Evolutionary conservation across 1,140 invertebrate species (phyloP), one percentile per base, ranked within the genome.

Genomic region (Tetramorium simillimum): DNA sequence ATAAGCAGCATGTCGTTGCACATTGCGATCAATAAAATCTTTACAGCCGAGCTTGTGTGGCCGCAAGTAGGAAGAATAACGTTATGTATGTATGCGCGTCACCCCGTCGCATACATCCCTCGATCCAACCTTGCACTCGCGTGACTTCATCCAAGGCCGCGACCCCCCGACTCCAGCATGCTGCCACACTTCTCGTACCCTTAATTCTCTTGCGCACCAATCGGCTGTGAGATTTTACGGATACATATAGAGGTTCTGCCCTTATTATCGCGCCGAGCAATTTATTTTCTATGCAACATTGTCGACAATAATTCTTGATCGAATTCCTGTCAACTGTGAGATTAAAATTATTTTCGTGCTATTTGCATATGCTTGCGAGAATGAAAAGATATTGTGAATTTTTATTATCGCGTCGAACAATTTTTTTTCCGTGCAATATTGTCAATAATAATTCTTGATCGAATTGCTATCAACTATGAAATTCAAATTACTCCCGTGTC

Each of bases 1-100:
- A 65, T 49, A 24, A 28, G 24, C 67, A 24, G 76, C 37, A 14
- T 75, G 84, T 67, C 84, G 51, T 62, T 46, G 33, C 58, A 88
- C 43, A 78, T 53, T 40, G 28, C 69, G 85, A 89, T 89, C 88
- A 84, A 89, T 89, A 89, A 84, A 89, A 72, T 81, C 63, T 86
- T 76, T 78, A 58, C n/a, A 67, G 37, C 18, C 12, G 43, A 58
- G 51, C 16, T 40, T 43, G 46, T 69, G 43, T 60, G 12, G 40
- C 37, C 33, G 24, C 53, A 51, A 70, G 62, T 49, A 80, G 62
- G 49, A 84, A 53, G 60, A 77, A 78, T 10, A 37, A 51, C 28
- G 24, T 60, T 28, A 65, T 77, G 72, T 46, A 85, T 85, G 28
- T 65, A 76, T 53, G 46, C 58, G 73, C 33, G 37, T 85, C 69